A percentile compares a stretch with the other conserved stretches of the same genome.
phyloP scores from a whole-genome alignment of 1,140 invertebrate species.

The Calliphora vicina region DNA sequence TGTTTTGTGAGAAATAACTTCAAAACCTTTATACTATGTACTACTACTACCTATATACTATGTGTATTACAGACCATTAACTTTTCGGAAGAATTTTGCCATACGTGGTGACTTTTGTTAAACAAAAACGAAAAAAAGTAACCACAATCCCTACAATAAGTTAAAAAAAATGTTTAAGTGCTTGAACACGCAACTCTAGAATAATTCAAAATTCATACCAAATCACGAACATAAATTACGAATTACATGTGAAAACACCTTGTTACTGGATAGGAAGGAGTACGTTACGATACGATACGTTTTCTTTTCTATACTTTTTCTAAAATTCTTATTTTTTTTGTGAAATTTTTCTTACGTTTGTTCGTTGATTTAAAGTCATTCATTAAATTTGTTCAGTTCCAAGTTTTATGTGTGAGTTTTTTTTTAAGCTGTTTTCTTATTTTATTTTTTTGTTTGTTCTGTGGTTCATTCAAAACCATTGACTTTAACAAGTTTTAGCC shows the following conservation, averaged over 20 bases:
- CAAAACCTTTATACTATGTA: too few species aligned
- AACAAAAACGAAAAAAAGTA: not conserved
- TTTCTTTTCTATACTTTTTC: too few species aligned
- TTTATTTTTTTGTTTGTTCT: too few species aligned
- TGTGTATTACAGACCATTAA: not conserved
- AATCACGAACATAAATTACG: not conserved
- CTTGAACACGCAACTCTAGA: not conserved
- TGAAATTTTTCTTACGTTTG: too few species aligned
- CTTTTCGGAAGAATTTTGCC: conserved; percentile 13
- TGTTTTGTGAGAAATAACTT: too few species aligned
- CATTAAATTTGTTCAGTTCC: not conserved
- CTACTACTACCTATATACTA: too few species aligned
- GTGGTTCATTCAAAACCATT: too few species aligned
- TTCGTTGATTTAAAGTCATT: not conserved
- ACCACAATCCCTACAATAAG: not conserved
- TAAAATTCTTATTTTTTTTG: too few species aligned
- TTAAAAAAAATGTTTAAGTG: not conserved
- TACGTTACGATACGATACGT: not conserved
- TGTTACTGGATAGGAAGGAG: not conserved
- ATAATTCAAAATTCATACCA: conserved; percentile 16
- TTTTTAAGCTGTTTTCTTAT: too few species aligned
- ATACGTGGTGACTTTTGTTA: conserved; percentile 4
- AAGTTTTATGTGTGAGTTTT: not conserved
- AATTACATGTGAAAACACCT: conserved; percentile 16
- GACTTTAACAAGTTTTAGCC: too few species aligned